Base-by-base conservation (phyloP, 2,888 invertebrate genomes). In the Hydropsyche betteni region DNA sequence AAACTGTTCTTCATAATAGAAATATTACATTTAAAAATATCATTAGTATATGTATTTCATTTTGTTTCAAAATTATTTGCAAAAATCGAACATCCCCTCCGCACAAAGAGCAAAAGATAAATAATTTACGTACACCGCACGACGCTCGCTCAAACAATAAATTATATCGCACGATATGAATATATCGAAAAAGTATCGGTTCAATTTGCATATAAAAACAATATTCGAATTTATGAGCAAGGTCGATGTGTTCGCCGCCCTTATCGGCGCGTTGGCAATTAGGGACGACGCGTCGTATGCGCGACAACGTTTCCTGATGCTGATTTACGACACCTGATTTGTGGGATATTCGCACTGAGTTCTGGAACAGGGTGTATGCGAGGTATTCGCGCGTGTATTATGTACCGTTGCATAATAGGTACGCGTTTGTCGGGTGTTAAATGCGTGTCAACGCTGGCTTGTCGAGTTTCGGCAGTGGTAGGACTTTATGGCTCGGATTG, bases 181-280 rank as follows among this genome's bases (percentile, higher is more conserved):
- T 44, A 24, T 24, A 44, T 44, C 44, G 44, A 44, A 44, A 44
- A 58, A 16, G 58, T 16, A 64, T 7, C 64, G 64, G 10, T 64
- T 64, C 64, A 12, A 64, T 64, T 64, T 64, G 36, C 64, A 64
- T 64, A 64, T 64, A 64, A 64, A 64, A 64, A 64, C 64, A 64
- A 64, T 64, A 64, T 64, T 64, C 34, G 34, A 34, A 64, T 64
- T 64, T 64, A 64, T 34, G 64, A 64, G 33, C 64, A 8, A 36
- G 24, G 10, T 10, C 10, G 44, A 24, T 24, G 44, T 44, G 44
- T 10, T 44, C 64, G 64, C 12, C 7, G 8, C 24, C 33, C 64
- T 64, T 64, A 64, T 64, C 64, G 24, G 34, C 24, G 34, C 36
- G 64, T 64, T 36, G 24, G 36, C 36, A 64, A 64, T 64, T 64